These are phyloP conservation scores for Macrochelys suwanniensis DNA, from an alignment of 2,797 vertebrate species.

Conservation along the genomic window DNA sequence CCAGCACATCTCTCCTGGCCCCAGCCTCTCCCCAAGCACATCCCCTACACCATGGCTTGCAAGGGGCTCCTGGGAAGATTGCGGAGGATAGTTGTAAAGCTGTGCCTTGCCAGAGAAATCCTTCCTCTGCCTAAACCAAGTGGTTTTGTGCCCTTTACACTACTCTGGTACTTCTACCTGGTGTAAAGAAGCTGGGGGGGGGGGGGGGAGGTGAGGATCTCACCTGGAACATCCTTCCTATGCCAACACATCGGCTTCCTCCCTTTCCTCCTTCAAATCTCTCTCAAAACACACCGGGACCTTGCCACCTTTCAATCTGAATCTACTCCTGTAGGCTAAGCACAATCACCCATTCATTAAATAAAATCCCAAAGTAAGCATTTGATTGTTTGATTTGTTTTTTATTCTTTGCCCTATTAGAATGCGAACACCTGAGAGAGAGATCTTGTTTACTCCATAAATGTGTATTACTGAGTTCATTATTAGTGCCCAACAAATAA, in stretches of 20 bases:
- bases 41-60: too few relatives aligned
- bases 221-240: background rate
- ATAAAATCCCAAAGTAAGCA: background rate
- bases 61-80: too few relatives aligned
- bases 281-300: background rate
- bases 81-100: too few relatives aligned
- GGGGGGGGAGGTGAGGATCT: background rate
- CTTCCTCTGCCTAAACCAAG: background rate
- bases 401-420: background rate
- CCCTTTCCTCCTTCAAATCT: constrained; percentile 10
- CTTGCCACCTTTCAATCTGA: background rate
- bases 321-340: background rate
- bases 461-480: too few relatives aligned
- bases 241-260: background rate
- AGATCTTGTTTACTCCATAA: background rate
- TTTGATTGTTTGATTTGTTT: background rate
- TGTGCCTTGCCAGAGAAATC: background rate
- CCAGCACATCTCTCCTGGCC: background rate
- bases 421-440: background rate
- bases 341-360: background rate
- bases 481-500: too few relatives aligned
- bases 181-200: background rate
- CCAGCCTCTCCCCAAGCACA: background rate
- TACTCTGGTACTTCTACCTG: background rate
- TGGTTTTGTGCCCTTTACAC: background rate